Conservation (phyloP, 2,113 vertebrate genomes). For the Cygnus buccinator region DNA sequence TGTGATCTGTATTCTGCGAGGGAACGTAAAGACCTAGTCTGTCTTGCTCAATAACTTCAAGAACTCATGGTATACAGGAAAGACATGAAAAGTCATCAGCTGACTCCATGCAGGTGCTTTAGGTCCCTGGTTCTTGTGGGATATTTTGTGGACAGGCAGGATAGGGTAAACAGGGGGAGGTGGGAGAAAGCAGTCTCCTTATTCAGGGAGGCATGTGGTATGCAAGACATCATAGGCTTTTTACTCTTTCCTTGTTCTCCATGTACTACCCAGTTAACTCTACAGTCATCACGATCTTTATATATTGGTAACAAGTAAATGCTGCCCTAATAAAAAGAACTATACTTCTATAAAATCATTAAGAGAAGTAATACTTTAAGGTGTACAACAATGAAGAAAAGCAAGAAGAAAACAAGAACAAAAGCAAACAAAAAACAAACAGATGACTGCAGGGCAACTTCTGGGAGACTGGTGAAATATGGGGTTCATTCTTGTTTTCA, state of each 20-base stretch:
- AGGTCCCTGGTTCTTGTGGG: not conserved
- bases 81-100: not conserved
- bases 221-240: not conserved
- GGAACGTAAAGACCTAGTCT: not conserved
- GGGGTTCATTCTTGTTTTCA: not conserved
- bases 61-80: not conserved
- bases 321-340: not conserved
- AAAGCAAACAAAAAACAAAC: not conserved
- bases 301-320: not conserved
- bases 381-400: not conserved
- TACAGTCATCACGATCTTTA: not conserved
- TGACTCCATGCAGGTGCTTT: not conserved
- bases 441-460: not conserved
- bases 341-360: not conserved
- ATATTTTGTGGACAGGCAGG: not conserved
- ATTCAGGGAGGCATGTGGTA: not conserved
- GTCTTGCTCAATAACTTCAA: not conserved
- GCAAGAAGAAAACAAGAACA: not conserved
- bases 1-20: not conserved
- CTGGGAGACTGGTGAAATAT: not conserved
- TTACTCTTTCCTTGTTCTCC: not conserved
- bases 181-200: not conserved
- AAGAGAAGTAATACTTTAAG: not conserved
- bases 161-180: not conserved
- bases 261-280: not conserved